These are phyloP conservation scores for Agapetus fuscipes DNA, from an alignment of 2,888 invertebrate genomes.

Conservation along the genomic window DNA sequence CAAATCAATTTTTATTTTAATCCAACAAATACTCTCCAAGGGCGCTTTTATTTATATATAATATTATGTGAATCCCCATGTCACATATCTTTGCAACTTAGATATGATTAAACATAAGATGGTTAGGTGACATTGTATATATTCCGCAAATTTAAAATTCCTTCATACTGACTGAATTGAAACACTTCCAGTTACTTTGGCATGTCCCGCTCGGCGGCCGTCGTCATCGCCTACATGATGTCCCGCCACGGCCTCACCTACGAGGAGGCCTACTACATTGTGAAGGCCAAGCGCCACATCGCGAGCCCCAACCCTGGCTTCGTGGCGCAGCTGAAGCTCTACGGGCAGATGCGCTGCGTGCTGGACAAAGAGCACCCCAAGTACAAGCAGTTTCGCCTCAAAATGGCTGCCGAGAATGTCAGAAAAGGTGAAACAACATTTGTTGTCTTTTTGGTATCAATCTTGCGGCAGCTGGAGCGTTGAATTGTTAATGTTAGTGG, in stretches of 20 bases:
- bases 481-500: no score
- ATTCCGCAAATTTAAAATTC: no score
- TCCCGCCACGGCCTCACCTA: constrained; percentile 67
- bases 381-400: constrained; percentile 67
- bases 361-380: constrained; percentile 60
- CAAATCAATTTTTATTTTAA: no score
- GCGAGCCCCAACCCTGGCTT: constrained; percentile 78
- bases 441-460: no score
- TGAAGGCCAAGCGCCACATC: constrained; percentile 60
- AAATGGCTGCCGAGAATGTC: constrained; percentile 71
- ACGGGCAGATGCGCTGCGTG: constrained; percentile 64
- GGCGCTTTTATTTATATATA: no score
- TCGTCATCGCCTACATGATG: constrained; percentile 84
- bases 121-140: no score
- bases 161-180: no score
- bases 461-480: no score
- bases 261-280: constrained; percentile 56
- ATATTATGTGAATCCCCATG: no score
- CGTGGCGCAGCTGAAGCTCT: constrained; percentile 66
- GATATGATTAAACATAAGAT: no score
- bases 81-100: no score
- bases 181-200: constrained; percentile 75
- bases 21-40: no score
- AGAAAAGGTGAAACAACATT: constrained; percentile 61
- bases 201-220: constrained; percentile 80